Conservation (phyloP, 2,113 vertebrate genomes). For the Tenebrosternarchus preto region DNA sequence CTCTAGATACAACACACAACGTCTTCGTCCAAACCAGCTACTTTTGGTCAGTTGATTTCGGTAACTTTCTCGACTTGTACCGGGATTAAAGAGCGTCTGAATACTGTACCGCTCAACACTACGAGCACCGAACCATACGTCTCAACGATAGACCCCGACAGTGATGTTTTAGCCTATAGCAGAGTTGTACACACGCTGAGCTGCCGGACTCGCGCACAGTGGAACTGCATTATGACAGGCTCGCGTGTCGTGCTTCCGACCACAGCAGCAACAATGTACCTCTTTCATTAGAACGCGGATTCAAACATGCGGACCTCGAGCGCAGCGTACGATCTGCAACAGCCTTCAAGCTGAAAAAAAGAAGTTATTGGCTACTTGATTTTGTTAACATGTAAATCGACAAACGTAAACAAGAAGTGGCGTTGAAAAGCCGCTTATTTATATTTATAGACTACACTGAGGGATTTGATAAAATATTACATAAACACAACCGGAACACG, state of each 20-base stretch:
- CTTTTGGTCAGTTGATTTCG: not conserved
- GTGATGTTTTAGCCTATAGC: not conserved
- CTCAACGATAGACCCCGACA: not conserved
- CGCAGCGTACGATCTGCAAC: not conserved
- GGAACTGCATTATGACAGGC: constrained; percentile 57
- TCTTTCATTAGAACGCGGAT: constrained; percentile 8
- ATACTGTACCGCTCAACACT: too few species aligned
- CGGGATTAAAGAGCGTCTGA: not conserved
- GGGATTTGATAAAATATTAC: constrained; percentile 54
- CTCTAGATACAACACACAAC: not conserved
- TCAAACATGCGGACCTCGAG: too few species aligned
- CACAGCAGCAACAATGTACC: constrained; percentile 37
- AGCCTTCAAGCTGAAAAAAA: not conserved
- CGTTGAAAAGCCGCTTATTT: not conserved
- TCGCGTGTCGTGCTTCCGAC: not conserved
- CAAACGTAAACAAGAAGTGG: not conserved
- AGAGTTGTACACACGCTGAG: not conserved
- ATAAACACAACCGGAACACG: constrained; percentile 70
- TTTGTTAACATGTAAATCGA: not conserved
- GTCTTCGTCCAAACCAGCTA: too few species aligned
- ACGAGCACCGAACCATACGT: not conserved
- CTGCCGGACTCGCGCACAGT: not conserved
- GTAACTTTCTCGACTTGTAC: not conserved
- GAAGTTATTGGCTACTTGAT: not conserved
- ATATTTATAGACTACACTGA: not conserved